Base-by-base conservation (phyloP, 2,113 vertebrate genomes). In the Hyperoodon ampullatus region DNA sequence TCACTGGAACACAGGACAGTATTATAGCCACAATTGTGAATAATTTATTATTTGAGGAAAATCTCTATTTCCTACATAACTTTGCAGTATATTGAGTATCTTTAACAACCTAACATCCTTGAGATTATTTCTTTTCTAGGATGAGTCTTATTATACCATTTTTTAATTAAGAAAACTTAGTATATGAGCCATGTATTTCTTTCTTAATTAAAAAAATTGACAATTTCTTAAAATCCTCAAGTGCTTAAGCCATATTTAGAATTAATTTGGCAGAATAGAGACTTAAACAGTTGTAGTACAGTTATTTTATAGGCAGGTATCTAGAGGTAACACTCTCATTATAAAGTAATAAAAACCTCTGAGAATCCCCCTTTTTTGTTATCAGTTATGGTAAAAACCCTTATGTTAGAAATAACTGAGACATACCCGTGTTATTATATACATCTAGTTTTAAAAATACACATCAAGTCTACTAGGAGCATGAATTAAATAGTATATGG, bases 131-230 rank as follows among this genome's bases (percentile, higher is more conserved):
- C 21, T 77, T 87, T 85, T 81, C 53, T 88, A 85, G 33, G 24
- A 85, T 71, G 9, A 86, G 30, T 53, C 74, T 71, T 88, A 33
- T 55, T 86, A 35, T 55, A 30, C 60, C 12, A 24, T 78, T 65
- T 89, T 61, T 65, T 44, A 55, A 88, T 91, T 80, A 86, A 68
- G 68, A 78, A 88, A 39, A 53, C 60, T 55, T 78, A 65, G 78
- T 39, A 88, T 93, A 55, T 26, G 24, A 95, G 15, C 3, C 33
- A 71, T 24, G 7, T 71, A 14, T 23, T 96, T 89, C 4, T 78
- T 85, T 95, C 39, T 90, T 92, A 92, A 50, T 82, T 87, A 58
- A 96, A 94, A 93, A 66, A 90, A 35, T 39, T 35, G 61, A 44
- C 55, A 78, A 2, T 63, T 53, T 58, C 39, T 35, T 66, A 39